phyloP scores from a whole-genome alignment of 2,797 vertebrate species.

The Numenius phaeopus region DNA sequence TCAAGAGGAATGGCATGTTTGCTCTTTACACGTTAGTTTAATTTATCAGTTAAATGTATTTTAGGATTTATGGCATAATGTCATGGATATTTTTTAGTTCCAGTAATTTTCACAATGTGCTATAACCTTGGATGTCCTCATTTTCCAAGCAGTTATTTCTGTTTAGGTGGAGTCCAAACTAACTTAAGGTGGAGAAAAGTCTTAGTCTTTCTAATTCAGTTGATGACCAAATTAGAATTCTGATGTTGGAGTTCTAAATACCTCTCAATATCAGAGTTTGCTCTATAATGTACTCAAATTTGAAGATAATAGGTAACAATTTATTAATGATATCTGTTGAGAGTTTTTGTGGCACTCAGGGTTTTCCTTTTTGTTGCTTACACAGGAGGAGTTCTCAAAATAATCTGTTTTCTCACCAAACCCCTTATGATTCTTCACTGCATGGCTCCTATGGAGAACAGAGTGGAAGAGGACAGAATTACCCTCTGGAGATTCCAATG shows the following conservation, averaged over 20 bases:
- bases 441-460: not conserved
- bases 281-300: not conserved
- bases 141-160: not conserved
- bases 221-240: not conserved
- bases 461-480: not conserved
- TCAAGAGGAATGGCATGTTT: not conserved
- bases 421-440: not conserved
- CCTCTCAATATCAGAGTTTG: not conserved
- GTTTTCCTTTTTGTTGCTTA: not conserved
- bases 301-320: not conserved
- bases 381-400: conserved; percentile 21
- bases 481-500: conserved; percentile 61
- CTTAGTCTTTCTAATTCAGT: not conserved
- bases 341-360: not conserved
- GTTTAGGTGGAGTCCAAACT: not conserved
- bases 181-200: not conserved
- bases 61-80: not conserved
- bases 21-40: not conserved
- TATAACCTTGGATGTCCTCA: not conserved
- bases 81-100: not conserved
- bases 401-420: not conserved
- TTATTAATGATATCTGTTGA: not conserved
- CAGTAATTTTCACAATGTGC: not conserved
- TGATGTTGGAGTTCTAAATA: not conserved
- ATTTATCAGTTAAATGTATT: not conserved